Evolutionary conservation across 2,888 invertebrate genomes (phyloP).

Genomic region (Tachina grossa): DNA sequence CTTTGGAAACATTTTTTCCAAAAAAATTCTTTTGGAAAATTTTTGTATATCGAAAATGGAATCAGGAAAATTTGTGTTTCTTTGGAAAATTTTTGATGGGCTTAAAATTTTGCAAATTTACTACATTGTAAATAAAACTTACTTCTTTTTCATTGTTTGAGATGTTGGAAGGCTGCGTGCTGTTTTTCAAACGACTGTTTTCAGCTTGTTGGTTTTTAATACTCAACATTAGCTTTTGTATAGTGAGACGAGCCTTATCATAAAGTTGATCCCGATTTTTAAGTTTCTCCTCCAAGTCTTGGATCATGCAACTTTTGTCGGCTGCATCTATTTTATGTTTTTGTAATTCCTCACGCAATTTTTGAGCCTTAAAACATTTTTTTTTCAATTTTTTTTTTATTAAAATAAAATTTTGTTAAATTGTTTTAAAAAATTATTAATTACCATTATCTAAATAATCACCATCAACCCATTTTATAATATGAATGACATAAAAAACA

Average conservation of each 20-base stretch:
- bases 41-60: too few relatives aligned
- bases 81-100: too few relatives aligned
- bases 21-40: too few relatives aligned
- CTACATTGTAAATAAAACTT: conserved; percentile 12
- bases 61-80: too few relatives aligned
- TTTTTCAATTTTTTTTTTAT: not conserved
- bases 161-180: conserved; percentile 73
- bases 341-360: conserved; percentile 75
- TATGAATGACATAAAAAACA: not conserved
- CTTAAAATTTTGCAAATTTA: too few relatives aligned
- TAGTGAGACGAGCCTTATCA: conserved; percentile 80
- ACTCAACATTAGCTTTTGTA: conserved; percentile 79
- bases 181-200: conserved; percentile 76
- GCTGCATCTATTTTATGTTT: conserved; percentile 78
- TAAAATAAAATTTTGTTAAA: not conserved
- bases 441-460: conserved; percentile 17
- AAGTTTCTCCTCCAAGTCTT: conserved; percentile 79
- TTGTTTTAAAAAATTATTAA: conserved; percentile 9
- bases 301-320: conserved; percentile 79
- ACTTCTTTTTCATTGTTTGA: conserved; percentile 77
- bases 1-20: too few relatives aligned
- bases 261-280: conserved; percentile 77
- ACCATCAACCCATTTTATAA: conserved; percentile 67
- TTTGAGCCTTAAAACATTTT: conserved; percentile 68
- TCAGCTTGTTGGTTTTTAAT: conserved; percentile 79